Base-by-base conservation (phyloP, 2,888 invertebrate species). In the Cremastobaeus sp. region DNA sequence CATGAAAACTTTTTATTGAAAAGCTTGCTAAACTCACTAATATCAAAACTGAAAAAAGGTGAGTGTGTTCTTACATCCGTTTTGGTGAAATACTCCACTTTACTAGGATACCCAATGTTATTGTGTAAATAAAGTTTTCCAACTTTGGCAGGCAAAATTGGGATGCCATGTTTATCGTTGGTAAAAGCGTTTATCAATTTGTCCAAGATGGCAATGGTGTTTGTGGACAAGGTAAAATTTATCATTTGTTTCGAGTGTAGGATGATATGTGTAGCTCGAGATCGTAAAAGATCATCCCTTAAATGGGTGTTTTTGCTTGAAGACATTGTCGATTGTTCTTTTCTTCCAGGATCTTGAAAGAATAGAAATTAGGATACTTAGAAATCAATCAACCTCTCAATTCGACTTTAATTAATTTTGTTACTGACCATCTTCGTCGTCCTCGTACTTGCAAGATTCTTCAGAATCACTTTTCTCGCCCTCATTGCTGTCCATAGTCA, bases 201-300 rank as follows among this genome's bases (percentile, higher is more conserved):
- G 28, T 89, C 88, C 37, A 93, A 80, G 2, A 91, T 90, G 55
- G 91, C 89, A 3, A 94, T 90, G 21, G 88, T 91, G 81, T 88
- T 90, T 1, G 93, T 92, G 0, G 94, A 93, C 20, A 95, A 82
- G 0, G 93, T 93, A 1, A 94, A 79, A 78, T 93, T 91, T 2
- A 95, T 88, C 39, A 89, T 88, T 73, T 93, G 92, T 48, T 91
- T 90, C 0, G 93, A 91, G 75, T 93, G 92, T 2, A 95, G 81
- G 50, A 93, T 88, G 4, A 95, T 81, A 84, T 94, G 94, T 0
- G 92, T 91, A 43, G 94, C 92, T 78, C 11, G 77, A 74, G 45
- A 81, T 74, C 15, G 41, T 0, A 11, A 12, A 2, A 43, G 3
- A 28, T 50, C 55, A 3, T 30, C 50, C 3, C 9, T 34, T 1